A percentile compares a stretch with the other conserved stretches of the same genome.
Conservation (phyloP, 2,888 invertebrate species). For the Xestia c-nigrum region DNA sequence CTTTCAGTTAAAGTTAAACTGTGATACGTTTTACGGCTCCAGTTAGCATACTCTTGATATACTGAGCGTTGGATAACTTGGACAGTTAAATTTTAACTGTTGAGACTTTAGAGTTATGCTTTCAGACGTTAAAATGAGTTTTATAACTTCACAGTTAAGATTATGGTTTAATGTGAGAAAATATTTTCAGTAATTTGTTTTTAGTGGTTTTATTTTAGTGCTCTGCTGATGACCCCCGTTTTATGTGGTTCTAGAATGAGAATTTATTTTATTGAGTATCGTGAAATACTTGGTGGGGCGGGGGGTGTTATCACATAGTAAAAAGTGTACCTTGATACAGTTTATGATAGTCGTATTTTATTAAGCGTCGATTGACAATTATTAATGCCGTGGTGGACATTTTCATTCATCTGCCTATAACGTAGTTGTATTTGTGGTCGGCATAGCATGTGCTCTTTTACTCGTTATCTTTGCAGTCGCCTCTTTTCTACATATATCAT, state of each 20-base stretch:
- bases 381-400: neutral
- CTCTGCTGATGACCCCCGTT: slow-evolving; percentile 17
- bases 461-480: too few relatives aligned
- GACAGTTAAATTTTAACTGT: slow-evolving; percentile 72
- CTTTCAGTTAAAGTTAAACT: slow-evolving; percentile 60
- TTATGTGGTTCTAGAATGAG: slow-evolving; percentile 6
- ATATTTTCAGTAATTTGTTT: slow-evolving; percentile 64
- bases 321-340: neutral
- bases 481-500: too few relatives aligned
- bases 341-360: neutral
- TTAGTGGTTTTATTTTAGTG: slow-evolving; percentile 41
- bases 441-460: too few relatives aligned
- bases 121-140: slow-evolving; percentile 63
- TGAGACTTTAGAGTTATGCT: slow-evolving; percentile 63
- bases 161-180: slow-evolving; percentile 61
- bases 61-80: slow-evolving; percentile 67
- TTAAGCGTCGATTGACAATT: neutral
- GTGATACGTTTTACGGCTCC: slow-evolving; percentile 60
- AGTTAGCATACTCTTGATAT: slow-evolving; percentile 65
- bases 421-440: too few relatives aligned
- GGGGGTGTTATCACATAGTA: neutral
- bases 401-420: too few relatives aligned
- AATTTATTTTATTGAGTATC: neutral
- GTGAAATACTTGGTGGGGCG: neutral
- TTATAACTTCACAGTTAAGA: slow-evolving; percentile 66